Evolutionary conservation across 1,140 invertebrate genomes (phyloP).

Genomic region (Halesus radiatus): DNA sequence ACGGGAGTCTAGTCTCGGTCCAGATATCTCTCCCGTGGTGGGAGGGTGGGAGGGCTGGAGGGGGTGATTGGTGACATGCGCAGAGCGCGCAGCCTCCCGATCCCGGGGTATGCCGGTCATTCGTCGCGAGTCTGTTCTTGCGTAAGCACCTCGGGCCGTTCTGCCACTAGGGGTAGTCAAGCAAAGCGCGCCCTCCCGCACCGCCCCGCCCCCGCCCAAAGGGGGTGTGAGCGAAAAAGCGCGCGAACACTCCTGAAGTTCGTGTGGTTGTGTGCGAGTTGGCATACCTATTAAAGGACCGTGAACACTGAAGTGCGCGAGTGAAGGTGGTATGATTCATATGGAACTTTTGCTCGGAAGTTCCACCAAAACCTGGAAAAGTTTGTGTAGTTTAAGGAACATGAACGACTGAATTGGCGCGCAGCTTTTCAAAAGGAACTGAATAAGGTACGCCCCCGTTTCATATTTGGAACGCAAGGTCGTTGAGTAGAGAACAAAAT

Average conservation of each 20-base stretch:
- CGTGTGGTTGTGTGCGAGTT: conserved; percentile 1
- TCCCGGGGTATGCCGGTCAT: conserved; percentile 53
- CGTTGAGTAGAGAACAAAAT: neutral
- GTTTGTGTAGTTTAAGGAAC: neutral
- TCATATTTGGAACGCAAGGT: conserved; percentile 23
- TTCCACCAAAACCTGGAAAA: neutral
- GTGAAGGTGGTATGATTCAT: conserved; percentile 19
- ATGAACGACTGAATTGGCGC: conserved; percentile 6
- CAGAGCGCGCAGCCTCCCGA: conserved; percentile 39
- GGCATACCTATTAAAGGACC: conserved; percentile 1
- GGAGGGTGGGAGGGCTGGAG: neutral
- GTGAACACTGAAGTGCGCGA: conserved; percentile 27
- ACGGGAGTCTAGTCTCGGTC: neutral
- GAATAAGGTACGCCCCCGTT: conserved; percentile 33
- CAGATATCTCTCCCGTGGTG: conserved; percentile 2
- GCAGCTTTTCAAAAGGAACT: conserved; percentile 8
- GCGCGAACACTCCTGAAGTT: conserved; percentile 2
- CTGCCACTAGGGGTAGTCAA: conserved; percentile 29
- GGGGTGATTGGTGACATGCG: conserved; percentile 25
- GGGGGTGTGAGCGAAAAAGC: conserved; percentile 35
- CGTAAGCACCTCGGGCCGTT: conserved; percentile 45
- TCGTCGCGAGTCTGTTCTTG: conserved; percentile 54
- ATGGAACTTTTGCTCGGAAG: conserved; percentile 10
- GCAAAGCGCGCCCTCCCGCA: conserved; percentile 16
- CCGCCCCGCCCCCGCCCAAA: neutral